Evolutionary conservation across 2,113 vertebrate genomes (phyloP), one percentile per base, ranked within the genome.

Genomic region (Seriola aureovittata): DNA sequence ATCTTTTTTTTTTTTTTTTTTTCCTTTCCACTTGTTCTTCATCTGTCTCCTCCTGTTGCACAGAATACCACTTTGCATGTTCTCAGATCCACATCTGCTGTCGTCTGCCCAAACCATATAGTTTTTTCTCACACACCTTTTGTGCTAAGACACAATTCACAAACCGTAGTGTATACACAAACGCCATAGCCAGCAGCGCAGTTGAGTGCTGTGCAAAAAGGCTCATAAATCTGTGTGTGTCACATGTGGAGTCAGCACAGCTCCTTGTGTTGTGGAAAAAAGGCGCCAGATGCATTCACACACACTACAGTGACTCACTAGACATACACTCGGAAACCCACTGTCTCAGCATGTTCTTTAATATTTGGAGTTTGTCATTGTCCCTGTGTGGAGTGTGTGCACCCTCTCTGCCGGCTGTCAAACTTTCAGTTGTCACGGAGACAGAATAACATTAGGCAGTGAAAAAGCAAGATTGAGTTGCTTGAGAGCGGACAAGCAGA

Each of bases 161-260:
- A 38, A 50, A 46, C 65, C 1, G 12, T 36, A 34, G 48, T 62
- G n/a, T 81, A 55, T 71, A 66, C 57, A 65, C 72, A 67, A 64
- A 80, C 23, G 71, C 44, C 12, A 25, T 78, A 60, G 78, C 69
- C 29, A 65, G 74, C 78, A 65, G 38, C 73, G 16, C 25, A 80
- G 71, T 77, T 80, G 70, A 87, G 76, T 71, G 74, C 71, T 66
- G 75, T 23, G n/a, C 80, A 82, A 79, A 81, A 87, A 87, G 16
- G 21, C 14, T 40, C 71, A 82, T 89, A 88, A 93, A 94, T 92
- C 84, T 92, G 80, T 78, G 42, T 58, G 52, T 86, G 82, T 91
- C 81, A 46, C 64, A 82, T 86, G 81, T 64, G 68, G 72, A 85
- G 78, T 92, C 91, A 79, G 75, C 80, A 82, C 65, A 65, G 77